Base-by-base conservation (phyloP, 1,140 invertebrate genomes). In the Dendrolimus kikuchii region DNA sequence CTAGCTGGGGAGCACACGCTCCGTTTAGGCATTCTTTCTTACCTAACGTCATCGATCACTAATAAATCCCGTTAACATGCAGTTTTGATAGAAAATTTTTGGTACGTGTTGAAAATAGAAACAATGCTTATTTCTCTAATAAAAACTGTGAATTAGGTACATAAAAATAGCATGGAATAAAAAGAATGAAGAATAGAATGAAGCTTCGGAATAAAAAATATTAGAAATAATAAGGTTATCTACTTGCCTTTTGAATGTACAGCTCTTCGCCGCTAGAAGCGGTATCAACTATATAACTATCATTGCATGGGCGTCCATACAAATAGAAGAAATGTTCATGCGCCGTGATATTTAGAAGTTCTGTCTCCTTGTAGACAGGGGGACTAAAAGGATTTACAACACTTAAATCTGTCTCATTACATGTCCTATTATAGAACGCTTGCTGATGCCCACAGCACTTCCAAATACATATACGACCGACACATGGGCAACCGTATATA, bases 241-340 rank as follows among this genome's bases (percentile, higher is more conserved):
- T 8, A 64, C 58, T 65, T 68, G 82, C 81, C 73, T 81, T 59
- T 64, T 82, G 79, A 40, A 82, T 53, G 43, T 68, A 81, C 38
- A 81, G 60, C 44, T 79, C 68, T 51, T 81, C 75, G 10, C 46
- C 46, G 0, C 51, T 43, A n/a, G 47, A 49, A 6, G 47, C 62
- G 0, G 79, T 61, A 57, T 78, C 77, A 7, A 82, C 77, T 5
- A 72, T 37, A 51, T 82, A 85, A 49, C 75, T 77, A 0, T 74
- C 70, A 10, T 65, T 66, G 38, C 68, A 71, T 2, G 66, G 53
- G 40, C 41, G 46, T 23, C 49, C 51, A 49, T 72, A 59, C 66
- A 82, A 69, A 41, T 72, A 81, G 46, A 76, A 77, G 65, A 85
- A 85, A 7, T 70, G 62, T 9, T 71, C 52, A 23, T 65, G 41